Base-by-base conservation (phyloP, 2,888 invertebrate species). In the Neoscelio sp. region DNA sequence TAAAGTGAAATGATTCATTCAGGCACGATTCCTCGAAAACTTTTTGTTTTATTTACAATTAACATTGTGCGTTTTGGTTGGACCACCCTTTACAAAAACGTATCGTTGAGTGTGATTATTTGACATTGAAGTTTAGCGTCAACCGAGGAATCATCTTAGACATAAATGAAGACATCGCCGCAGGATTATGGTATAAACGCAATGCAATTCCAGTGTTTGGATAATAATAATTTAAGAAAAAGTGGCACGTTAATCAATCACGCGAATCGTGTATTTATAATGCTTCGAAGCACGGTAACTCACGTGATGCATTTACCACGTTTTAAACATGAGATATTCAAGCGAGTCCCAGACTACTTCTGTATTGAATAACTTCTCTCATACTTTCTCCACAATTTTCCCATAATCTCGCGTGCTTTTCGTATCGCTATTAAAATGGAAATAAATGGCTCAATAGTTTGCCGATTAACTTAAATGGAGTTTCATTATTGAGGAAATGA, bases 371-470 rank as follows among this genome's bases (percentile, higher is more conserved):
- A 62, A 76, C 73, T 71, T 67, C 58, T 48, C 54, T 35, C 78
- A 42, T 73, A 71, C 75, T 80, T 80, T 76, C 76, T 54, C 80
- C 44, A 23, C 20, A 7, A 23, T 76, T 80, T 80, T 80, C 80
- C 80, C 80, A 80, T 80, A 71, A 80, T 71, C 71, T 52, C 76
- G 67, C 60, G 67, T 68, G 46, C 67, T 71, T 75, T 67, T 54
- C 58, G 60, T 71, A 67, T 67, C 44, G 28, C 67, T 62, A 62
- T 71, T 80, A 38, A 54, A 67, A 73, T 73, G 73, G 78, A 78
- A 78, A 73, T 67, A 67, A 80, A 80, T 71, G 73, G 68, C 80
- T 65, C 75, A 76, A 71, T 76, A 67, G 80, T 35, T 76, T 54
- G 44, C 67, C 54, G 70, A 65, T 76, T 73, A 48, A 46, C 75